phyloP scores from a whole-genome alignment of 1,140 invertebrate genomes.

The Calycopis cecrops region DNA sequence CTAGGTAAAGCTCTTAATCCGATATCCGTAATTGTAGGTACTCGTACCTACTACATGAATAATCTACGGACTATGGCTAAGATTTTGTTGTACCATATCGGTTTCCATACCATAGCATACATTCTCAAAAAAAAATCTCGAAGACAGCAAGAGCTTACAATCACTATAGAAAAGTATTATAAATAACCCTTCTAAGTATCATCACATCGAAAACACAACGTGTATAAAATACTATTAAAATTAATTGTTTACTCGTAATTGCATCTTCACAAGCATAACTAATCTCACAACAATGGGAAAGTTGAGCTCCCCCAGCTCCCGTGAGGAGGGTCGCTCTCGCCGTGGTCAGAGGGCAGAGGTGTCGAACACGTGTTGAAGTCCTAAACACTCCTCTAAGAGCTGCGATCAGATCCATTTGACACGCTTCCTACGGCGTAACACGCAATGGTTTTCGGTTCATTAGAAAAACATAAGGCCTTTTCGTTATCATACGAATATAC shows the following conservation, averaged over 20 bases:
- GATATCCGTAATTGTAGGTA: too few species aligned
- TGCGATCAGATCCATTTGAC: conserved; percentile 54
- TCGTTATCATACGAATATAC: too few species aligned
- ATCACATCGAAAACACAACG: too few species aligned
- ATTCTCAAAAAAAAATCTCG: too few species aligned
- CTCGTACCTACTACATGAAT: too few species aligned
- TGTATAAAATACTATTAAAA: conserved; percentile 7
- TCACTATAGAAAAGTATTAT: too few species aligned
- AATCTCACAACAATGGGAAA: conserved; percentile 52
- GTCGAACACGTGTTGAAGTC: conserved; percentile 67
- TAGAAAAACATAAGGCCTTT: not conserved
- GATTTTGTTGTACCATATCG: too few species aligned
- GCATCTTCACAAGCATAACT: conserved; percentile 43
- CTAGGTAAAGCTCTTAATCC: too few species aligned
- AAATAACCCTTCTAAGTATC: too few species aligned
- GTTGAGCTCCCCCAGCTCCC: conserved; percentile 39
- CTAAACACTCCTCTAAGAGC: conserved; percentile 44
- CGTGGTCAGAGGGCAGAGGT: conserved; percentile 49
- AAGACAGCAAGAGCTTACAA: too few species aligned
- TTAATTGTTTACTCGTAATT: conserved; percentile 26
- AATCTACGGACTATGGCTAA: too few species aligned
- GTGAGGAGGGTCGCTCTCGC: conserved; percentile 25
- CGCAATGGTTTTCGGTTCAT: conserved; percentile 39
- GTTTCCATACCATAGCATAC: too few species aligned
- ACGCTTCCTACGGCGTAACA: conserved; percentile 44